Percentiles rank a stretch among this genome's conserved stretches.
These are phyloP conservation scores for Eristalis tenax DNA, from an alignment of 2,888 invertebrate species.

Conservation along the genomic window DNA sequence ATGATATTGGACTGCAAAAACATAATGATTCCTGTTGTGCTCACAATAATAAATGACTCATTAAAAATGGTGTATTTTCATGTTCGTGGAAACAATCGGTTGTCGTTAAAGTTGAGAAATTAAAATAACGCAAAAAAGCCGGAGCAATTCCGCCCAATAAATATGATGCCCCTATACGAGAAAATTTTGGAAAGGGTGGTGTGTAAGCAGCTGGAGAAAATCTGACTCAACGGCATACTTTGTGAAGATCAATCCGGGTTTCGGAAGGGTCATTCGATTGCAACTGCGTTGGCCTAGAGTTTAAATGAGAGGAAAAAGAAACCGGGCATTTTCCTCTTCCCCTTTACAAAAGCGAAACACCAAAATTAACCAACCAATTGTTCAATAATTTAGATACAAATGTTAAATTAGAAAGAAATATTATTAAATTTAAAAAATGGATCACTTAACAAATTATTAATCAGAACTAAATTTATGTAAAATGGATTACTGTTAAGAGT, in stretches of 20 bases:
- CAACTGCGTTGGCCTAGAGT: neutral
- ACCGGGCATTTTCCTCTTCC: neutral
- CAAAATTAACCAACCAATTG: no score
- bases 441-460: no score
- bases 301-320: neutral
- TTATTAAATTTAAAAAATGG: no score
- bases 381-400: no score
- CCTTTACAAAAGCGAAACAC: no score
- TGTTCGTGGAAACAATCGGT: no score
- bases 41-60: no score
- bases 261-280: neutral
- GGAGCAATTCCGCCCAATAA: neutral
- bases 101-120: no score
- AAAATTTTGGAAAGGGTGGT: neutral
- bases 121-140: neutral
- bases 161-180: neutral
- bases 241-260: conserved; percentile 2
- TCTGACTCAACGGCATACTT: neutral
- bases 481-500: no score
- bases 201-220: neutral
- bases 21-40: neutral
- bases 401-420: no score
- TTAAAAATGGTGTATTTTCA: no score
- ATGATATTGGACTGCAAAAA: neutral
- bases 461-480: no score